phyloP scores from a whole-genome alignment of 2,113 vertebrate species.

The Neopipo cinnamomea region DNA sequence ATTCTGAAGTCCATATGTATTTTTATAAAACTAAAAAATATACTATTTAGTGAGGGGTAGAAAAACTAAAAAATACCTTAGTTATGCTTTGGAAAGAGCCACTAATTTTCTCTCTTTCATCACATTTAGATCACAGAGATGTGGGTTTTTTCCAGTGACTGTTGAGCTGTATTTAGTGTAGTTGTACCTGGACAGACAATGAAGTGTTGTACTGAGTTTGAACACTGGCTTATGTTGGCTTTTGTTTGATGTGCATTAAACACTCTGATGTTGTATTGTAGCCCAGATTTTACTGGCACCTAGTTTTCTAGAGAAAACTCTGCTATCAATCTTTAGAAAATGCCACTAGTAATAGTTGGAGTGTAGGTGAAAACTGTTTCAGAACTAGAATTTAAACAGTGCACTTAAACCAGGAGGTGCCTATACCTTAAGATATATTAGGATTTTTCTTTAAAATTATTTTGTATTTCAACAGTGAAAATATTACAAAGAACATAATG shows the following conservation, averaged over 20 bases:
- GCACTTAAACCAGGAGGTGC: neutral
- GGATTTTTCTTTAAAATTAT: neutral
- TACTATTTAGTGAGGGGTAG: neutral
- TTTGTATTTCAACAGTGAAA: neutral
- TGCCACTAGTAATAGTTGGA: neutral
- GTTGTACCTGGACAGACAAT: neutral
- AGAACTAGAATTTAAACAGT: neutral
- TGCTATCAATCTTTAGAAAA: neutral
- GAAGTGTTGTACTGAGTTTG: neutral
- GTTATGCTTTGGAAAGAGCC: neutral
- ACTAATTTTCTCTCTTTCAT: neutral
- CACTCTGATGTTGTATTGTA: neutral
- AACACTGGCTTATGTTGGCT: neutral
- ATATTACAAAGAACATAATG: neutral
- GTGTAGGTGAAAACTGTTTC: neutral
- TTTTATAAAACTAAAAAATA: neutral
- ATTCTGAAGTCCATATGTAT: neutral
- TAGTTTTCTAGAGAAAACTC: neutral
- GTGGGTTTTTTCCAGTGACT: neutral
- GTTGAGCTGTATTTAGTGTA: neutral
- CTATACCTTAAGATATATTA: neutral
- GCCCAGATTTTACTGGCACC: neutral
- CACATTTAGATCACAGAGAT: neutral
- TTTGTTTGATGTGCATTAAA: neutral
- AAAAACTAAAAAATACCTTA: neutral